Evolutionary conservation across 2,888 invertebrate genomes (phyloP).

Genomic region (Scaptomyza cyrtandrae): DNA sequence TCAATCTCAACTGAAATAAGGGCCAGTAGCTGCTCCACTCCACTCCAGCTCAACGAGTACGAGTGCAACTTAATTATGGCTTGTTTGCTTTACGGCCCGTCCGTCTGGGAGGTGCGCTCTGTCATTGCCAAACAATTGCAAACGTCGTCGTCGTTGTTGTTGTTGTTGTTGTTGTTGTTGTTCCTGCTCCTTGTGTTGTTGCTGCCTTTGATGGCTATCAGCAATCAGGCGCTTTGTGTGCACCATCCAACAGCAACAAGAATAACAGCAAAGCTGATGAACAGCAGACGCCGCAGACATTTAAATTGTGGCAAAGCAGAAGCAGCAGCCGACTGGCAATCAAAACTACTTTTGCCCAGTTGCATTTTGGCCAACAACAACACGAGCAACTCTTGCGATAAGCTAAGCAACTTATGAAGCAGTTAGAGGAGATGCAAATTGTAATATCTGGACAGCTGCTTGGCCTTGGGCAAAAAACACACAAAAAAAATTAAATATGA

Average conservation of each 20-base stretch:
- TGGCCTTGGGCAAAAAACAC: slow-evolving; percentile 31
- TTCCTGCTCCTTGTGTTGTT: slow-evolving; percentile 25
- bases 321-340: slow-evolving; percentile 24
- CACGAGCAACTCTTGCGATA: slow-evolving; percentile 22
- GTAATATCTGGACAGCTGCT: slow-evolving; percentile 40
- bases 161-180: slow-evolving; percentile 33
- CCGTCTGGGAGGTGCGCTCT: slow-evolving; percentile 79
- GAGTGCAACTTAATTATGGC: slow-evolving; percentile 79
- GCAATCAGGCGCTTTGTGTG: slow-evolving; percentile 81
- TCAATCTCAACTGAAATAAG: background rate
- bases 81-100: slow-evolving; percentile 71
- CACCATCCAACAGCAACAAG: slow-evolving; percentile 59
- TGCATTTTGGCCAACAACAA: slow-evolving; percentile 40
- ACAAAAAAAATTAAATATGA: slow-evolving; percentile 13
- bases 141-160: slow-evolving; percentile 47
- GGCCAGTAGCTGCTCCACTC: slow-evolving; percentile 11
- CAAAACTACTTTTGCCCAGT: slow-evolving; percentile 36
- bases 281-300: slow-evolving; percentile 63
- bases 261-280: slow-evolving; percentile 57
- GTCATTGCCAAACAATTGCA: slow-evolving; percentile 80
- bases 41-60: slow-evolving; percentile 7
- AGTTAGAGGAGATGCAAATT: slow-evolving; percentile 10
- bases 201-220: slow-evolving; percentile 74
- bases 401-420: slow-evolving; percentile 18
- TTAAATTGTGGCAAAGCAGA: slow-evolving; percentile 45